Base-by-base conservation (phyloP, 2,113 vertebrate genomes). In the Leptodactylus fuscus region DNA sequence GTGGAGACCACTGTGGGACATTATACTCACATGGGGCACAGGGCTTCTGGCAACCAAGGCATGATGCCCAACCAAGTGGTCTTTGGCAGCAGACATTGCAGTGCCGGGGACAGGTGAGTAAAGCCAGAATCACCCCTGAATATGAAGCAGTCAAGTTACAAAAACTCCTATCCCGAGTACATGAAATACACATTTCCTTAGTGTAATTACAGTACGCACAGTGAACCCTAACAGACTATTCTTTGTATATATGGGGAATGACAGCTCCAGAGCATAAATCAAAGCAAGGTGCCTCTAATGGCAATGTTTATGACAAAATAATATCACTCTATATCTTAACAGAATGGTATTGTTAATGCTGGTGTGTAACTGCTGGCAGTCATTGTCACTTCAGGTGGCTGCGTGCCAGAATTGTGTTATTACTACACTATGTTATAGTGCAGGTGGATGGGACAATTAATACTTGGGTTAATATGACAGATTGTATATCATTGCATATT, bases 401-500 rank as follows among this genome's bases (percentile, higher is more conserved):
- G 38, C 32, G 2, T 22, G 44, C 38, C 76, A 60, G 15, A 32
- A 22, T 73, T 51, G 48, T 82, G 67, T 82, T 82, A 51, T 82
- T 81, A 22, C 27, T 81, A 49, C 44, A 49, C 27, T 32, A 18
- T 67, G 29, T 48, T 46, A 22, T 6, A 29, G 49, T 38, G 34
- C 51, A 16, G 18, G 51, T 36, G 34, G 29, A 20, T 38, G 20
- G 38, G 34, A 77, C 38, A 16, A 67, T 69, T 67, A 69, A 34
- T 58, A 74, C 22, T 82, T 16, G 10, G 53, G 27, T 71, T 79
- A 79, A 85, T 85, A 41, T 79, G 60, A 79, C 60, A 44, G 10
- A 8, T 12, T 85, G 22, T 67, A 55, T 53, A 41, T 85, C 34
- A 27, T 41, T 87, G 38, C 51, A 18, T 77, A 77, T 29, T 89